Base-by-base conservation (phyloP, 2,113 vertebrate species). In the Dasyprocta punctata region DNA sequence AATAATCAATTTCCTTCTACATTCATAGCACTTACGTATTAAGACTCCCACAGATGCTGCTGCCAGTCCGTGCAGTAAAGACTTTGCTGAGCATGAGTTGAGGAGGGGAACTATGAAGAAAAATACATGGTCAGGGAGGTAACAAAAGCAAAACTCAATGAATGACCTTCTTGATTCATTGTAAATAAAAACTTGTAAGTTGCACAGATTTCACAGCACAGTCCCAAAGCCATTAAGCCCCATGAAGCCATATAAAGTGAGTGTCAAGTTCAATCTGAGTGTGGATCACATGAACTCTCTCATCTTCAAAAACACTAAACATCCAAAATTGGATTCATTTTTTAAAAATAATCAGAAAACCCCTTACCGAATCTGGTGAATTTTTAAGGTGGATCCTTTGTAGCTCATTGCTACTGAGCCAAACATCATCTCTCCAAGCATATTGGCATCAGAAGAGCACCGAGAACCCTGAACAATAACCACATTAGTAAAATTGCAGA, bases 391-490 rank as follows among this genome's bases (percentile, higher is more conserved):
- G 22, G 99, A 99, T 73, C 99, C 99, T 98, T 99, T 99, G 98
- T 99, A 99, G 98, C 99, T 99, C 99, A 99, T 99, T 44, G 99
- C 99, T 96, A 99, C 99, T 28, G 99, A 99, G 85, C 99, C 99
- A 98, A 99, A 99, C 99, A 99, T 99, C 99, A 99, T 99, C 98
- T 99, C 99, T 86, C 99, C 99, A 94, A 99, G 99, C 99, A 99
- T 99, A 96, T 99, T 99, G 96, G 99, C 99, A 98, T 99, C 99
- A 7, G 99, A 99, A 22, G 99, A 99, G 95, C 99, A 99, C 71
- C 99, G 99, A 54, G 99, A 99, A 78, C 99, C 98, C 99, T 99
- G 97, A 7, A 94, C 89, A 96, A 95, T 58, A 73, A 96, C 8
- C 41, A 36, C 24, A 71, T 94, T 84, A 93, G 85, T 38, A 71